phyloP scores from a whole-genome alignment of 2,797 vertebrate genomes.

The Pogonophryne albipinna region DNA sequence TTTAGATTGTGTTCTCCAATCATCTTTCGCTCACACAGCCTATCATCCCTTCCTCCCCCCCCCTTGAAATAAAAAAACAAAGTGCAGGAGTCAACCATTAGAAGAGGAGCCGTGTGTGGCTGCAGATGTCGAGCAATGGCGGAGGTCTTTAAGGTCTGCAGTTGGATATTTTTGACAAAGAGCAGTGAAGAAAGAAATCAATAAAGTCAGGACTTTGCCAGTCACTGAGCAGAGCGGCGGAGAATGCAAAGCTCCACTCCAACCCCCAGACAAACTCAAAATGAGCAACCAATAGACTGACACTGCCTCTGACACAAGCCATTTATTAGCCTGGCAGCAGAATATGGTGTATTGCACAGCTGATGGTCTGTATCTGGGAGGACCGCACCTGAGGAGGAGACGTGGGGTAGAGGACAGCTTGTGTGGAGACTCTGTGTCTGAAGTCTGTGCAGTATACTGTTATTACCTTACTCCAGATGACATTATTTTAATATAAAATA shows the following conservation, averaged over 20 bases:
- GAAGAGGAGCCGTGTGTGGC: conserved; percentile 71
- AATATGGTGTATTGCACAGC: conserved; percentile 87
- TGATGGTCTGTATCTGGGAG: conserved; percentile 85
- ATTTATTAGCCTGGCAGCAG: conserved; percentile 92
- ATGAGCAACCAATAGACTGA: conserved; percentile 93
- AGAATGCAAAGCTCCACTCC: conserved; percentile 84
- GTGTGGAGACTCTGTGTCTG: conserved; percentile 18
- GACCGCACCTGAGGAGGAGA: conserved; percentile 89
- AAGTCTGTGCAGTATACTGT: conserved; percentile 26
- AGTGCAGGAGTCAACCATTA: conserved; percentile 66
- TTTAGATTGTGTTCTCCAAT: conserved; percentile 91
- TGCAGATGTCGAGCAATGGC: conserved; percentile 86
- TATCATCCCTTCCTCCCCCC: conserved; percentile 68
- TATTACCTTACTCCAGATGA: background rate
- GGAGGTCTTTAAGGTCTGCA: conserved; percentile 93
- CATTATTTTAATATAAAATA: conserved; percentile 21
- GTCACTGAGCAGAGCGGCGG: conserved; percentile 85
- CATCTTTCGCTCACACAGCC: conserved; percentile 76
- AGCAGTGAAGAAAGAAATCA: conserved; percentile 96
- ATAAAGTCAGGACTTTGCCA: conserved; percentile 93
- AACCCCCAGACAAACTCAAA: conserved; percentile 92
- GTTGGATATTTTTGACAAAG: conserved; percentile 98
- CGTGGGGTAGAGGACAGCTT: conserved; percentile 48
- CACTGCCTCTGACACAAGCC: conserved; percentile 91
- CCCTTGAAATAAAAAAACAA: conserved; percentile 75